Conservation (phyloP, 2,797 vertebrate genomes). For the Schizothorax lantsangensis region DNA sequence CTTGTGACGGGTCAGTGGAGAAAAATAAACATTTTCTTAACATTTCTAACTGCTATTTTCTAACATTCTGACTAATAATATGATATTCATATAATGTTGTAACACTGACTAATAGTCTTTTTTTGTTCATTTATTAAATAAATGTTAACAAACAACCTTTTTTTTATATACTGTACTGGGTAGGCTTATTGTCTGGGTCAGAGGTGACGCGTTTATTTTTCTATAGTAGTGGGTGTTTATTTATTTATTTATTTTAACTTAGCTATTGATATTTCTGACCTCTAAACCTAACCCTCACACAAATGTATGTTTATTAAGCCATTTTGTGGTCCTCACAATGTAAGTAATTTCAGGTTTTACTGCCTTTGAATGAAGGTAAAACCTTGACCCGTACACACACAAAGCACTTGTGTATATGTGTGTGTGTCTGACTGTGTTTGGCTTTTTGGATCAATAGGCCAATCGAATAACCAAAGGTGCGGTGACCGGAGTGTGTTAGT, state of each 20-base stretch:
- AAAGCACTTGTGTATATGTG: background rate
- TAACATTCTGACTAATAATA: background rate
- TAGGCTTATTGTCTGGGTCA: background rate
- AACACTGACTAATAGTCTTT: background rate
- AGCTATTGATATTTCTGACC: background rate
- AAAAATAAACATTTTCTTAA: background rate
- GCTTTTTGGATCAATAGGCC: conserved; percentile 44
- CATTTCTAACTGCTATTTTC: background rate
- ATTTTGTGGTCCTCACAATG: background rate
- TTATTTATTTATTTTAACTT: background rate
- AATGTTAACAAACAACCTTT: background rate
- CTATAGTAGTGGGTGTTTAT: background rate
- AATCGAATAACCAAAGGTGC: conserved; percentile 19
- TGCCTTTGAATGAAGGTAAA: background rate
- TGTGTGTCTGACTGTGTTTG: conserved; percentile 17
- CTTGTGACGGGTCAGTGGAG: background rate
- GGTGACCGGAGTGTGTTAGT: conserved; percentile 28
- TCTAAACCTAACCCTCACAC: background rate
- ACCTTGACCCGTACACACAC: background rate
- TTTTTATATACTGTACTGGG: background rate
- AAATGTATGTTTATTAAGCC: background rate
- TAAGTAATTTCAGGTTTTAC: background rate
- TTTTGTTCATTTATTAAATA: background rate
- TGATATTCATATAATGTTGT: background rate
- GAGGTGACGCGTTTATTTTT: background rate